These are phyloP conservation scores for Cladopsammia gracilis DNA, from an alignment of 64 coral and sea anemone genomes.

Conservation along the genomic window DNA sequence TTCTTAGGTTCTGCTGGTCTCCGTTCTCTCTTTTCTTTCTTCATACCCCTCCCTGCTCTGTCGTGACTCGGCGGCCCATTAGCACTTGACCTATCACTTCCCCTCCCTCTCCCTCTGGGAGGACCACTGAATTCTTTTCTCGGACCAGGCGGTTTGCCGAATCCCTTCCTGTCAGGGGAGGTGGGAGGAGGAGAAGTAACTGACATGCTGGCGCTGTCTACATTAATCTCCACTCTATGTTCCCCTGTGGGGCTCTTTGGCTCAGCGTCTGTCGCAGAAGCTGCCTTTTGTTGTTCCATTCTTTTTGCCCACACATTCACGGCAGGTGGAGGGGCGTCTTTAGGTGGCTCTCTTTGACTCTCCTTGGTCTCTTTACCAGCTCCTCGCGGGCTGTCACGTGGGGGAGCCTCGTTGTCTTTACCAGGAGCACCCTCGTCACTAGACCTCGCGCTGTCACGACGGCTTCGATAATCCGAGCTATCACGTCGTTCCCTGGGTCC, in stretches of 20 bases:
- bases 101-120: slow-evolving; percentile 42
- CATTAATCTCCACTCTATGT: slow-evolving; percentile 12
- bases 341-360: slow-evolving; percentile 33
- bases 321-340: slow-evolving; percentile 71
- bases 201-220: slow-evolving; percentile 54
- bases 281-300: slow-evolving; percentile 85
- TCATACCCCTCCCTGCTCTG: slow-evolving; percentile 53
- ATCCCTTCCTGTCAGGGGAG: slow-evolving; percentile 75
- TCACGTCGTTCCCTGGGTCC: slow-evolving; percentile 56
- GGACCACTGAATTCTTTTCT: slow-evolving; percentile 43
- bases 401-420: slow-evolving; percentile 1
- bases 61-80: slow-evolving; percentile 47
- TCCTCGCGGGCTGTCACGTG: slow-evolving; percentile 57
- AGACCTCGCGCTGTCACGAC: slow-evolving; percentile 82
- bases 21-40: slow-evolving; percentile 72
- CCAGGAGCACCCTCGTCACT: slow-evolving; percentile 77
- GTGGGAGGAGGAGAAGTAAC: slow-evolving; percentile 45
- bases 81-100: slow-evolving; percentile 12
- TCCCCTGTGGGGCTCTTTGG: slow-evolving; percentile 31
- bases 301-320: slow-evolving; percentile 90
- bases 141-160: slow-evolving; percentile 25
- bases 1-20: slow-evolving; percentile 80
- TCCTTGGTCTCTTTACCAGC: slow-evolving; percentile 55
- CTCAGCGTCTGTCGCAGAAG: slow-evolving; percentile 23
- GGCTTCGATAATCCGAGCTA: slow-evolving; percentile 60